Evolutionary conservation across 2,797 vertebrate species (phyloP).

Genomic region (Cirrhinus molitorella): DNA sequence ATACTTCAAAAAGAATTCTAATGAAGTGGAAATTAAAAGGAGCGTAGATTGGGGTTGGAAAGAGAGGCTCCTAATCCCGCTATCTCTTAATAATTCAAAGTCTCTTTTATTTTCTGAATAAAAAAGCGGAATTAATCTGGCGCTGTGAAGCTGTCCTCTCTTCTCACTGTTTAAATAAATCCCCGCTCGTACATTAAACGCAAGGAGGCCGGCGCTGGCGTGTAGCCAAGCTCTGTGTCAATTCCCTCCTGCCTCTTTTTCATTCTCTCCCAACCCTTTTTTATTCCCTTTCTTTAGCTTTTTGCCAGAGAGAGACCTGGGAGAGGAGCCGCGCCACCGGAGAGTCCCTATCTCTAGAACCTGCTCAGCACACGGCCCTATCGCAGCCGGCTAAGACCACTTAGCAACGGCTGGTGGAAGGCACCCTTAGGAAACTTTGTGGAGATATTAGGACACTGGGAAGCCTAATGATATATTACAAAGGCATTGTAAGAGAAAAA

Average conservation of each 20-base stretch:
- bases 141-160: conserved; percentile 97
- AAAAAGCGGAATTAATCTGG: conserved; percentile 98
- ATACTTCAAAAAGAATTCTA: conserved; percentile 99
- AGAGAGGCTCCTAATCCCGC: conserved; percentile 98
- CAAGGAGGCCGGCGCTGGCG: conserved; percentile 85
- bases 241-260: conserved; percentile 80
- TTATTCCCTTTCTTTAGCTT: conserved; percentile 75
- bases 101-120: conserved; percentile 99
- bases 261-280: conserved; percentile 74
- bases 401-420: conserved; percentile 76
- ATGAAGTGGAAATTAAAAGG: conserved; percentile 99
- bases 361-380: conserved; percentile 80
- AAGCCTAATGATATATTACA: conserved; percentile 79
- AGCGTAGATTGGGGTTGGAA: conserved; percentile 93
- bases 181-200: conserved; percentile 89
- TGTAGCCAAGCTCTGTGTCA: conserved; percentile 83
- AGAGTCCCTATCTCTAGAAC: conserved; percentile 84
- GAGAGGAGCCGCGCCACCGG: conserved; percentile 78
- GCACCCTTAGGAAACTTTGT: conserved; percentile 82
- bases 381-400: conserved; percentile 80
- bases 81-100: conserved; percentile 99
- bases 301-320: conserved; percentile 80
- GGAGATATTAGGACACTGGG: conserved; percentile 80
- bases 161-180: conserved; percentile 96
- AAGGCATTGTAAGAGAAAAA: conserved; percentile 73